Percentiles rank a stretch among this genome's conserved stretches.
phyloP scores from a whole-genome alignment of 2,797 vertebrate genomes.

The Kryptolebias ocellatus region DNA sequence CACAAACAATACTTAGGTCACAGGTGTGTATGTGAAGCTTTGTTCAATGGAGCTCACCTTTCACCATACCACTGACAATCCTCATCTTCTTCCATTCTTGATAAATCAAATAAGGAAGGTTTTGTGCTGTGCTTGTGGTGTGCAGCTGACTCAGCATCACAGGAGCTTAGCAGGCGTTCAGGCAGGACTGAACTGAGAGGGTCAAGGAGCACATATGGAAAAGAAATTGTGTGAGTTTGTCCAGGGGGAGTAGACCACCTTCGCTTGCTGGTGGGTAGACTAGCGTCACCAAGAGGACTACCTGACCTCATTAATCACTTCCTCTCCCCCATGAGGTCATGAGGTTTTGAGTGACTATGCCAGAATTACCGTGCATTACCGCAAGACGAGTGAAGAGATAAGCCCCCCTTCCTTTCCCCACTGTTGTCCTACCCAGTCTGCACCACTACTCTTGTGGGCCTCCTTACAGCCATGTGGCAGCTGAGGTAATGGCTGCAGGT shows the following conservation, averaged over 20 bases:
- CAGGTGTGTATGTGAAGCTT: constrained; percentile 54
- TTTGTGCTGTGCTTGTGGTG: constrained; percentile 36
- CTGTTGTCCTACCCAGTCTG: neutral
- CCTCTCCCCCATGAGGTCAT: constrained; percentile 76
- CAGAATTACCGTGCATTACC: constrained; percentile 48
- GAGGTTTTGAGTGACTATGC: constrained; percentile 54
- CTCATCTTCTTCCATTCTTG: constrained; percentile 28
- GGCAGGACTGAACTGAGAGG: constrained; percentile 41
- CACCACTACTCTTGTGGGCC: constrained; percentile 34
- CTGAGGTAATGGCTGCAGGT: constrained; percentile 76
- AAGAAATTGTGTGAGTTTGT: constrained; percentile 69
- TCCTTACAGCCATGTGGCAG: constrained; percentile 59
- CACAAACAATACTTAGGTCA: constrained; percentile 50
- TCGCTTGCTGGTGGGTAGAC: constrained; percentile 71
- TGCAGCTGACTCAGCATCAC: constrained; percentile 50
- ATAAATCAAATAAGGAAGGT: constrained; percentile 59
- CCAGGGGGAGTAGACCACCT: constrained; percentile 58
- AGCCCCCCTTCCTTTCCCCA: constrained; percentile 18
- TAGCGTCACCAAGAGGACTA: constrained; percentile 70
- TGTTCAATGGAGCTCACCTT: constrained; percentile 17
- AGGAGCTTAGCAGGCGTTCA: constrained; percentile 46
- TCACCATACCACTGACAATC: constrained; percentile 15
- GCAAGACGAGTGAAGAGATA: constrained; percentile 59
- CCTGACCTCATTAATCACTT: constrained; percentile 85
- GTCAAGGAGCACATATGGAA: constrained; percentile 83